Evolutionary conservation across 53 echinoderm and acorn worm species (phyloP).

Genomic region (Crossaster papposus): DNA sequence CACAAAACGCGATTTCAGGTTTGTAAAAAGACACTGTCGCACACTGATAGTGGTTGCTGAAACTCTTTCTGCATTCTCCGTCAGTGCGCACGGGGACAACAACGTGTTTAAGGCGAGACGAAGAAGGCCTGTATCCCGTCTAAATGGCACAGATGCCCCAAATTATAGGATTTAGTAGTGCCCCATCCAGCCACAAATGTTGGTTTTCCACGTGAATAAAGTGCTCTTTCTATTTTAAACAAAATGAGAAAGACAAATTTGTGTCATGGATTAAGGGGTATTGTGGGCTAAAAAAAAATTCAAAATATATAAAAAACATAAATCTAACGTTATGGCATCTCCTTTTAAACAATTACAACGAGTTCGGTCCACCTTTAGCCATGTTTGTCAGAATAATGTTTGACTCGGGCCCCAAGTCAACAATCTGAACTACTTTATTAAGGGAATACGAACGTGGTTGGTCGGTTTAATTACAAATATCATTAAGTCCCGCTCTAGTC

Average conservation of each 20-base stretch:
- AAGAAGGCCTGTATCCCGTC: neutral
- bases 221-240: neutral
- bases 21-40: neutral
- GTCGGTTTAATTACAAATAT: no score
- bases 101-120: slow-evolving; percentile 18
- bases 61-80: neutral
- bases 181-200: slow-evolving; percentile 62
- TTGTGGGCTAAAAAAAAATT: no score
- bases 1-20: slow-evolving; percentile 28
- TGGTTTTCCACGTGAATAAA: neutral
- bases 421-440: no score
- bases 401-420: no score
- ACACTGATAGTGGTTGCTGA: neutral
- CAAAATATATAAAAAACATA: no score
- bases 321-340: no score
- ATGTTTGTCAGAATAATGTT: no score
- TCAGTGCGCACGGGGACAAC: neutral
- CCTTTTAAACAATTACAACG: no score
- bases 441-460: no score
- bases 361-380: no score
- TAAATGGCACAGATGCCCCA: neutral
- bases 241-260: no score
- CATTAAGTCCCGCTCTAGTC: no score
- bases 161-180: neutral
- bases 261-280: neutral